phyloP scores from a whole-genome alignment of 1,140 invertebrate species.

The Drosophila pachea region DNA sequence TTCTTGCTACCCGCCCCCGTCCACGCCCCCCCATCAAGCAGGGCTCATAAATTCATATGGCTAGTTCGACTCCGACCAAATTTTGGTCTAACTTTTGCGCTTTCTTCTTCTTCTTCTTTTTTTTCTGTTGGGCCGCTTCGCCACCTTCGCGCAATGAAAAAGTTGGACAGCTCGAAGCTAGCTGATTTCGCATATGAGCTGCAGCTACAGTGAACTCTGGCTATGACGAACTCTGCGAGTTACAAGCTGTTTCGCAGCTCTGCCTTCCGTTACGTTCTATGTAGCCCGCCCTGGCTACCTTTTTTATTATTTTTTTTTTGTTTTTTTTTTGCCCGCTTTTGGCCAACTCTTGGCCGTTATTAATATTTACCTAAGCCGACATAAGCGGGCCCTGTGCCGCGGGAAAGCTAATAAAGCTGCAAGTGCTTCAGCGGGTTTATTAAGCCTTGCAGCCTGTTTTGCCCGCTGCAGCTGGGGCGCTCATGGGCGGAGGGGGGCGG shows the following conservation, averaged over 20 bases:
- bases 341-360: constrained; percentile 42
- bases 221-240: neutral
- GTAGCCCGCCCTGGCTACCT: neutral
- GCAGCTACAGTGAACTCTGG: constrained; percentile 18
- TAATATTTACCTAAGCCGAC: constrained; percentile 73
- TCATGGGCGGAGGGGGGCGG: neutral
- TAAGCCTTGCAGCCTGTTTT: constrained; percentile 12
- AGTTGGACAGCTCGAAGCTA: constrained; percentile 45
- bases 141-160: constrained; percentile 56
- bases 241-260: no score
- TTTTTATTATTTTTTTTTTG: no score
- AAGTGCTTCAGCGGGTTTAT: constrained; percentile 34
- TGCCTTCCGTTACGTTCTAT: neutral
- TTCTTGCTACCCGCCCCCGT: constrained; percentile 1
- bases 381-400: constrained; percentile 22
- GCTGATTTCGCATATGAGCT: constrained; percentile 1
- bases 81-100: constrained; percentile 30
- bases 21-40: constrained; percentile 22
- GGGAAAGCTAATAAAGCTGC: constrained; percentile 69
- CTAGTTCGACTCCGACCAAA: constrained; percentile 48
- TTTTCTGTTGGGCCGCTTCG: constrained; percentile 3
- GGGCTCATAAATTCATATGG: constrained; percentile 72
- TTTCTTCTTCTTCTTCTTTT: no score
- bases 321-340: constrained; percentile 21
- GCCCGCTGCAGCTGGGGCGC: constrained; percentile 41